Base-by-base conservation (phyloP, 1,140 invertebrate genomes). In the Tetramorium alpestre region DNA sequence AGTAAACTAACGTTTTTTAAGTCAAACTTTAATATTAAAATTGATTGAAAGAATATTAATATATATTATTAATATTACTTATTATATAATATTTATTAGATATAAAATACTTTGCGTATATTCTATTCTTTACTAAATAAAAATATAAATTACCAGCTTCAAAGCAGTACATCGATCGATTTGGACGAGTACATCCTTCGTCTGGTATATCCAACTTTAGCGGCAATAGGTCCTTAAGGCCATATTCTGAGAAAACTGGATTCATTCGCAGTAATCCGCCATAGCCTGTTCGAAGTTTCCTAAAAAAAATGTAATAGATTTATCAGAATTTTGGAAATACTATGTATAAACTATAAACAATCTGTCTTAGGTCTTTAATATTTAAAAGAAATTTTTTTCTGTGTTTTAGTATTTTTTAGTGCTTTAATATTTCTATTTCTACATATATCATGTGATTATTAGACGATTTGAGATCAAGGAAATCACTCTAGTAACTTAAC, bases 171-270 rank as follows among this genome's bases (percentile, higher is more conserved):
- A 99, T 98, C 69, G 97, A 97, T 90, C 97, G 96, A 93, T 98
- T 98, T 2, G 98, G 98, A 69, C 98, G 95, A 3, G 98, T 98
- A 94, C 98, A 99, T n/a, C 98, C 98, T 95, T 98, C 98, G 94
- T 99, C 98, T 5, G 98, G 98, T 85, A 98, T 97, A 89, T 98
- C 97, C 47, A 98, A 95, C 93, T 99, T 99, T n/a, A 99, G 95
- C 0, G 98, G 98, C 16, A 99, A 94, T 64, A 99, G 95, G 93
- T 99, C 98, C 93, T 98, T 99, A 0, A 99, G 94, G 0, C 98
- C 98, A 91, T 98, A 98, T 88, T 98, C 97, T 80, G 97, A 95
- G 94, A 99, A 99, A 0, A 98, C 97, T 44, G 98, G 98, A 94
- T 98, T 98, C 98, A 98, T 98, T 8, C 98, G 96, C 85, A 98